Evolutionary conservation across 2,888 invertebrate species (phyloP), one percentile per base, ranked within the genome.

Genomic region (Girardia tigrina): DNA sequence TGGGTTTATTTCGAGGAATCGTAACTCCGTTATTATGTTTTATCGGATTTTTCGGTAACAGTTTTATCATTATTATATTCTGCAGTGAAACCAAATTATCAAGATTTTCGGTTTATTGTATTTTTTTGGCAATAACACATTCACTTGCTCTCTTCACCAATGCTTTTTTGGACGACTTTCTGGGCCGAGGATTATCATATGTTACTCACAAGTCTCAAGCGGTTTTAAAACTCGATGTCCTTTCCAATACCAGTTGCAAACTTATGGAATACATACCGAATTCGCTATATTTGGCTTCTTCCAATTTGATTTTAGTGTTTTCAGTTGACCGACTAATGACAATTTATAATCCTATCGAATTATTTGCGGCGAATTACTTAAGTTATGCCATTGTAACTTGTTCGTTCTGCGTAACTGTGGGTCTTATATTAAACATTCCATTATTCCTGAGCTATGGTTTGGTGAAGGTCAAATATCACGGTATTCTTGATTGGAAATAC

Each of bases 251-350:
- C 12, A 77, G 69, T 28, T 77, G 77, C 26, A 78, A 77, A 42
- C 70, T 77, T 29, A 77, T 77, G 42, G 77, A 77, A 71, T 78
- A 78, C 28, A 23, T 77, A 23, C 77, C 72, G 12, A 77, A 77
- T 56, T 69, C 70, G 23, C 27, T 56, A 26, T 77, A 77, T 20
- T 77, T 77, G 26, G 42, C 77, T 14, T 28, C 77, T 20, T 77
- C 77, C 4, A 36, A 77, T 23, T 26, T 77, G 23, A 71, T 77
- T 1, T 23, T 77, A 12, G 29, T 69, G 0, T 77, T 77, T 28
- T 42, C 72, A 1, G 1, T 77, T 2, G 77, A 77, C 29, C 71
- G 77, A n/a, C 26, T 77, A 8, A 8, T 77, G 8, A 77, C 77
- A 2, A 77, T 77, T n/a, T 72, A 42, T 14, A 23, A 73, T 14